phyloP scores from a whole-genome alignment of 2,888 invertebrate genomes.

The Epistrophe eligans region DNA sequence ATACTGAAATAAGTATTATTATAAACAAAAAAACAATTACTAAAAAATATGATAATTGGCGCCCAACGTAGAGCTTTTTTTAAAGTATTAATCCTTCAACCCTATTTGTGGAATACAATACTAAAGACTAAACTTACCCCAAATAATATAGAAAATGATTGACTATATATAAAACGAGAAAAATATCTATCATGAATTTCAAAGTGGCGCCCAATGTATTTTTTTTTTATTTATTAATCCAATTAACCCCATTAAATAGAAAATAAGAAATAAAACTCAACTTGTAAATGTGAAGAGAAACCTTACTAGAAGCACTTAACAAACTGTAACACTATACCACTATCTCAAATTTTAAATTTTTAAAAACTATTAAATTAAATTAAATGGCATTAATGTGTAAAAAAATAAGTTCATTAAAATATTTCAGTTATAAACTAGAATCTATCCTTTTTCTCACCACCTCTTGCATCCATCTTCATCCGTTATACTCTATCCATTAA shows the following conservation, averaged over 20 bases:
- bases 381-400: not conserved
- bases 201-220: not conserved
- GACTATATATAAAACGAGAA: not conserved
- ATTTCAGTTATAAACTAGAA: not conserved
- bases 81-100: not conserved
- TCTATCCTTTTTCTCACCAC: not conserved
- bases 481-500: slow-evolving; percentile 10
- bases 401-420: not conserved
- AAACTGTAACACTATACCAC: not conserved
- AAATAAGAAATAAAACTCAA: not conserved
- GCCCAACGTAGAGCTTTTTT: not conserved
- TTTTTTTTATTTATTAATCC: not conserved
- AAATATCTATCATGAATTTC: not conserved
- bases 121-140: no score
- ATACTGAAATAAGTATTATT: no score
- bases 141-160: no score
- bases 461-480: not conserved
- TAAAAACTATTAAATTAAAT: not conserved
- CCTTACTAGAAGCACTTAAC: not conserved
- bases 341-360: not conserved
- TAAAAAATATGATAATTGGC: not conserved
- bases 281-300: not conserved
- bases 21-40: no score
- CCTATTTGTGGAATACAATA: not conserved
- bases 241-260: no score